A percentile compares a stretch with the other conserved stretches of the same genome.
phyloP scores from a whole-genome alignment of 1,140 invertebrate species.

The Papilio aristodemus region DNA sequence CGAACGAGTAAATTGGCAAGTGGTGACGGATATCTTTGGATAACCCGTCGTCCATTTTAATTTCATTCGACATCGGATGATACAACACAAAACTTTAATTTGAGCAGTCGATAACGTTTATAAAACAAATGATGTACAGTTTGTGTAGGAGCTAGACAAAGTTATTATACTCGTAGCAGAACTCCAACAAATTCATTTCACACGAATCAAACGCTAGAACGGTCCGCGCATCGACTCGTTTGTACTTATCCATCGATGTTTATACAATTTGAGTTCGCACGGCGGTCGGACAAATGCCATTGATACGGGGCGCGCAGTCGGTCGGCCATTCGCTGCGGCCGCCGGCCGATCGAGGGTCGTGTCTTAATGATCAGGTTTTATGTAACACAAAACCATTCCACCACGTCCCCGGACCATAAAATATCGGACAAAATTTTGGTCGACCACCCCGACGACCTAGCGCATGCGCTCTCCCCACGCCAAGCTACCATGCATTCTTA shows the following conservation, averaged over 20 bases:
- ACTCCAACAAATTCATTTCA: too few relatives aligned
- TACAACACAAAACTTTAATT: too few relatives aligned
- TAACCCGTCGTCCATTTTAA: too few relatives aligned
- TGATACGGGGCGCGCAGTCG: not conserved
- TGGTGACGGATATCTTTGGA: too few relatives aligned
- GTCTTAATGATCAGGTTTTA: conserved; percentile 2
- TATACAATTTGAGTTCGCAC: conserved; percentile 5
- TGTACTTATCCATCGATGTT: not conserved
- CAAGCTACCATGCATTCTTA: conserved; percentile 1
- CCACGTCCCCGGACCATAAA: not conserved
- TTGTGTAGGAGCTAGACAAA: too few relatives aligned
- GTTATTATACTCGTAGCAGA: too few relatives aligned
- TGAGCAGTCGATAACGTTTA: too few relatives aligned
- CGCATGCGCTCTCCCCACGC: conserved; percentile 16
- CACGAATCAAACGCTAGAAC: not conserved
- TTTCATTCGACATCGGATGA: too few relatives aligned
- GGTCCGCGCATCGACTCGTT: not conserved
- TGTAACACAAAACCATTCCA: conserved; percentile 14
- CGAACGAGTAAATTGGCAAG: too few relatives aligned
- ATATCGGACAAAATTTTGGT: conserved; percentile 21
- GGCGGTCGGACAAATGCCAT: not conserved
- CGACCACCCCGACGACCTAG: not conserved
- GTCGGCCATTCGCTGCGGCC: not conserved
- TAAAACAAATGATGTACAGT: too few relatives aligned
- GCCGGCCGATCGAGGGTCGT: not conserved